A percentile compares a stretch with the other conserved stretches of the same genome.
These are phyloP conservation scores for Eupithecia subumbrata DNA, from an alignment of 2,888 invertebrate genomes.

Conservation along the genomic window DNA sequence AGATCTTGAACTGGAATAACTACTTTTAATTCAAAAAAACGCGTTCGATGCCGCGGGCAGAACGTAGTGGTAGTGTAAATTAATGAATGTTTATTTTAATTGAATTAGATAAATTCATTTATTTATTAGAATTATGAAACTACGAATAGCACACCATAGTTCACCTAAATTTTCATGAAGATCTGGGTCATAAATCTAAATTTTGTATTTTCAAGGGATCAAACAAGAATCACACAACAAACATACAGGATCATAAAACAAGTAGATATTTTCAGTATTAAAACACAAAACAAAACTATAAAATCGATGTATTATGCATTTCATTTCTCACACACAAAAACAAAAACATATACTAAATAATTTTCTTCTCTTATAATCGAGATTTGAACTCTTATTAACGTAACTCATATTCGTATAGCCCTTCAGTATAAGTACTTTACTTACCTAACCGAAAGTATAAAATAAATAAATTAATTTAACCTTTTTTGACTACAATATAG, in stretches of 20 bases:
- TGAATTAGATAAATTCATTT: not conserved
- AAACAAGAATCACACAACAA: not conserved
- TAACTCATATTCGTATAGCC: not conserved
- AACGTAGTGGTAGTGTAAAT: no score
- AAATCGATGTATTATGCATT: not conserved
- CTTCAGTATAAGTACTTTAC: not conserved
- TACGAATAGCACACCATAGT: not conserved
- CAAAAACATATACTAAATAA: not conserved
- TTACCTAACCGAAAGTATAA: no score
- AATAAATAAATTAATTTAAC: not conserved
- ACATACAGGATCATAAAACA: not conserved
- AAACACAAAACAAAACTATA: not conserved
- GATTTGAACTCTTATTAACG: not conserved
- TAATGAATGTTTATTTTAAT: not conserved
- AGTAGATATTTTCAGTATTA: not conserved
- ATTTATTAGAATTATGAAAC: no score
- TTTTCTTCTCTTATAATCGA: not conserved
- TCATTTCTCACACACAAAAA: not conserved
- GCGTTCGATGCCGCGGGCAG: no score
- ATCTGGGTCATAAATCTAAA: not conserved
- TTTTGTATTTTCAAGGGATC: not conserved
- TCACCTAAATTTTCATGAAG: not conserved
- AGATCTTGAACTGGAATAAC: no score
- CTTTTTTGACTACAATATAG: constrained; percentile 7
- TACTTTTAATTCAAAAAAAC: no score